phyloP scores from a whole-genome alignment of 2,888 invertebrate species.

The Allophyes oxyacanthae region DNA sequence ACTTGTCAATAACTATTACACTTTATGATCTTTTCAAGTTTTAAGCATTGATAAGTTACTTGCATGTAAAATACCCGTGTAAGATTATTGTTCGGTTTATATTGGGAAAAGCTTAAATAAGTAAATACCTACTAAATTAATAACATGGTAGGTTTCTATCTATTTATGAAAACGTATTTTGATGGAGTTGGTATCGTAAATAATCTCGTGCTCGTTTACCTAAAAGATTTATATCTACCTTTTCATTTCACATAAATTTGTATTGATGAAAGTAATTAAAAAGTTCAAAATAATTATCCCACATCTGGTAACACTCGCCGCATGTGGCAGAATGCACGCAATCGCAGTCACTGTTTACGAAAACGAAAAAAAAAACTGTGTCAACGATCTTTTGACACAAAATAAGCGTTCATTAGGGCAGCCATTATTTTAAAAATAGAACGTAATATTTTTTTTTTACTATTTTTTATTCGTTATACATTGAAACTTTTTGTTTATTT shows the following conservation, averaged over 20 bases:
- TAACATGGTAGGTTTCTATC: too few species aligned
- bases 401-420: constrained; percentile 45
- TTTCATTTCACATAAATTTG: constrained; percentile 7
- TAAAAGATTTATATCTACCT: neutral
- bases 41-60: too few species aligned
- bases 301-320: constrained; percentile 47
- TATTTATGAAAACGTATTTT: too few species aligned
- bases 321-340: constrained; percentile 75
- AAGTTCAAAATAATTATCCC: constrained; percentile 18
- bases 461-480: too few species aligned
- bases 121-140: too few species aligned
- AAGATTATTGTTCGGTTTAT: too few species aligned
- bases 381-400: constrained; percentile 57
- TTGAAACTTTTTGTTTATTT: too few species aligned
- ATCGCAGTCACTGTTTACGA: constrained; percentile 66
- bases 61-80: too few species aligned
- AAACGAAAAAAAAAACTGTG: constrained; percentile 57
- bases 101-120: too few species aligned
- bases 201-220: too few species aligned
- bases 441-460: neutral
- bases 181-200: too few species aligned
- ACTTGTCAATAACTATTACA: constrained; percentile 1
- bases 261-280: constrained; percentile 12
- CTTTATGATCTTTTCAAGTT: constrained; percentile 2
- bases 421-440: constrained; percentile 32